Conservation (phyloP, 2,113 vertebrate species). For the Calyptomena viridis region DNA sequence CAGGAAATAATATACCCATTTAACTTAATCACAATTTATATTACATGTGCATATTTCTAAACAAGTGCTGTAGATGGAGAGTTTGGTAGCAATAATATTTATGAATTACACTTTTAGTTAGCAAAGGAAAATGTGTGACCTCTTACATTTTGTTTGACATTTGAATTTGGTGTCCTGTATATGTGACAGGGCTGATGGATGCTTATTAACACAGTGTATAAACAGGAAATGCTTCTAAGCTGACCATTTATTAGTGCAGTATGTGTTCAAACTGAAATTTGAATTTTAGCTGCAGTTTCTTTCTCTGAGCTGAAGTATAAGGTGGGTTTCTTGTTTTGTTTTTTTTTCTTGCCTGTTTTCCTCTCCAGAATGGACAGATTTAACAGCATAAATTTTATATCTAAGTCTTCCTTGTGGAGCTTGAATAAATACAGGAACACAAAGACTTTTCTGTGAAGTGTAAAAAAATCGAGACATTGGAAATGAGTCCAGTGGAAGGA, state of each 20-base stretch:
- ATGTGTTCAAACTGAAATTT: constrained; percentile 66
- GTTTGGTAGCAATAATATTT: constrained; percentile 88
- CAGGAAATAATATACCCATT: constrained; percentile 88
- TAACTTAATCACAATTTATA: constrained; percentile 86
- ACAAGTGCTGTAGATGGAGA: constrained; percentile 84
- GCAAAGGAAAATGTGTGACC: constrained; percentile 87
- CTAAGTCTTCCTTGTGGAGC: background rate
- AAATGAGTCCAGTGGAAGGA: background rate
- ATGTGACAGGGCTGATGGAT: constrained; percentile 82
- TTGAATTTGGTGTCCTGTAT: constrained; percentile 79
- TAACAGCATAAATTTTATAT: background rate
- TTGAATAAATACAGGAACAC: background rate
- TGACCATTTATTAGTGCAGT: constrained; percentile 78
- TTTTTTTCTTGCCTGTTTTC: background rate
- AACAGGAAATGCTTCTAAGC: constrained; percentile 87
- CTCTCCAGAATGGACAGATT: background rate
- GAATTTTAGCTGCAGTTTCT: constrained; percentile 61
- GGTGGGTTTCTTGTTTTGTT: background rate
- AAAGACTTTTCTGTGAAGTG: background rate
- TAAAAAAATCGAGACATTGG: background rate
- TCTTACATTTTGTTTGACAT: constrained; percentile 87
- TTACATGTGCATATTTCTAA: constrained; percentile 86
- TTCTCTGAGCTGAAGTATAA: background rate
- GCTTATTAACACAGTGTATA: constrained; percentile 82
- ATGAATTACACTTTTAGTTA: constrained; percentile 88